Base-by-base conservation (phyloP, 2,113 vertebrate species). In the Sisor rabdophorus region DNA sequence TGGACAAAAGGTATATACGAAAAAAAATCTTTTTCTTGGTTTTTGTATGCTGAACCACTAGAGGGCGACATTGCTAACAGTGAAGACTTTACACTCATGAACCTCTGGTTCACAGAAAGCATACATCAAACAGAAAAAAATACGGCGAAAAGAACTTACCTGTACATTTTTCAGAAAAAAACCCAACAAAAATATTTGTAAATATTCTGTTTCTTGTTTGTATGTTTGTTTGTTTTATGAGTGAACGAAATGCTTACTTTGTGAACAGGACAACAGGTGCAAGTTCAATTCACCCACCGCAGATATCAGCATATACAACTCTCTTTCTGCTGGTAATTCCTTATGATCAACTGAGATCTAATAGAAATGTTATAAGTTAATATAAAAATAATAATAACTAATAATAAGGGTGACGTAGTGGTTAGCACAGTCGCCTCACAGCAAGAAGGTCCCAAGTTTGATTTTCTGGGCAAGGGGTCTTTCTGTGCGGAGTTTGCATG, bases 111-210 rank as follows among this genome's bases (percentile, higher is more conserved):
- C 67, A 60, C 28, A 64, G 77, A 82, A 83, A 71, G 83, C 75
- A 82, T 85, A 83, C 61, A 71, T 74, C 80, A 72, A 85, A 79
- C 82, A 81, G 78, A 78, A 76, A 77, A 82, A 76, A 79, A 61
- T 47, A 73, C n/a, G 47, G 60, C 7, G 16, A 71, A 82, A 84
- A 83, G 75, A 83, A 85, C 77, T 79, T 82, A 90, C 89, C 85
- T 92, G 91, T 92, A 92, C 87, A 93, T 93, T 93, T 92, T 88
- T 89, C 91, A 87, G 84, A 81, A 81, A 79, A 89, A 88, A 89
- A 88, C 85, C 87, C 87, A 83, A 89, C 84, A 84, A 88, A 86
- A 90, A 90, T 89, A 88, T 92, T 91, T 93, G 92, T 93, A 93
- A 92, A 93, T 93, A 93, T 91, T 91, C 86, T 85, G 89, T 92